Percentiles rank a stretch among this genome's conserved stretches.
Evolutionary conservation across 2,113 vertebrate genomes (phyloP).

Genomic region (Trichomycterus rosablanca): DNA sequence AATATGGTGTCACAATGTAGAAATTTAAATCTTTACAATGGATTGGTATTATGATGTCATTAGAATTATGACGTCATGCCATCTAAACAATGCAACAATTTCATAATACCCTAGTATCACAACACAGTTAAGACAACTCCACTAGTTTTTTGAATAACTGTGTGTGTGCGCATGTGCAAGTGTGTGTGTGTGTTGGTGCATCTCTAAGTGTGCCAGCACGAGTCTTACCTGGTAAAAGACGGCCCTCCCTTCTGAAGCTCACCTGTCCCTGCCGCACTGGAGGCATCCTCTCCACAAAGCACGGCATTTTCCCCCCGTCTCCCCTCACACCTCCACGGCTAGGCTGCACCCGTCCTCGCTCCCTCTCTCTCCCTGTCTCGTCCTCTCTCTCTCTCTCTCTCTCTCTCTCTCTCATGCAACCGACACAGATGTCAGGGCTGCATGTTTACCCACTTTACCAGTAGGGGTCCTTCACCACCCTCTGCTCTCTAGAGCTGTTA

Average conservation of each 20-base stretch:
- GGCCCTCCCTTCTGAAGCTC: slow-evolving; percentile 67
- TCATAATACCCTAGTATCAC: too few species aligned
- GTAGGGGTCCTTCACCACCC: slow-evolving; percentile 77
- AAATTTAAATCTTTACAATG: too few species aligned
- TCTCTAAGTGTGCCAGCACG: slow-evolving; percentile 22
- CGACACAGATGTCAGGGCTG: slow-evolving; percentile 71
- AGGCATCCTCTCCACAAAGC: slow-evolving; percentile 75
- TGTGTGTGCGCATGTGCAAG: background rate
- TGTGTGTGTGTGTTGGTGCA: background rate
- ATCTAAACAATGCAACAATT: too few species aligned
- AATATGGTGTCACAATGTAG: too few species aligned
- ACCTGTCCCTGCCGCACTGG: slow-evolving; percentile 73
- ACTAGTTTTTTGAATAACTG: slow-evolving; percentile 1
- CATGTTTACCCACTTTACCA: slow-evolving; percentile 75
- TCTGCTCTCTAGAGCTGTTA: slow-evolving; percentile 63
- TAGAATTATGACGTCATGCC: too few species aligned
- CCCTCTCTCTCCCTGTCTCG: too few species aligned
- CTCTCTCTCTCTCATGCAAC: slow-evolving; percentile 47
- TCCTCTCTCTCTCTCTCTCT: slow-evolving; percentile 44
- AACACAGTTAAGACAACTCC: too few species aligned
- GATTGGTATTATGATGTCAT: too few species aligned
- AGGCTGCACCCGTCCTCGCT: slow-evolving; percentile 45
- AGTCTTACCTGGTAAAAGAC: slow-evolving; percentile 72
- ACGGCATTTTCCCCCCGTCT: slow-evolving; percentile 69
- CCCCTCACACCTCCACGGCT: slow-evolving; percentile 58